These are phyloP conservation scores for Zygogramma bicolorata DNA, from an alignment of 2,888 invertebrate species.

Conservation along the genomic window DNA sequence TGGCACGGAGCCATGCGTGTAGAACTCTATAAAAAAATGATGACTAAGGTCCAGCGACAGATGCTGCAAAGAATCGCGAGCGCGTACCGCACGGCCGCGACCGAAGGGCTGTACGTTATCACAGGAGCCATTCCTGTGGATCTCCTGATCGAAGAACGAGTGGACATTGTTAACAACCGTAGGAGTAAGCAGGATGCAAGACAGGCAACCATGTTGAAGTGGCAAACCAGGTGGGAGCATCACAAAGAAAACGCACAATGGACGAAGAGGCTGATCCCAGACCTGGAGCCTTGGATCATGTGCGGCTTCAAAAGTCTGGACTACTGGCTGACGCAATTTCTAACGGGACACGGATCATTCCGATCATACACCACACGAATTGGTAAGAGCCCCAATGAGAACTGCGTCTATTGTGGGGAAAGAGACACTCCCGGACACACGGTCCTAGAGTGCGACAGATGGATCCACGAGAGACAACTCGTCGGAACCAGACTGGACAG, in stretches of 20 bases:
- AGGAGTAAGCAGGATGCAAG: neutral
- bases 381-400: neutral
- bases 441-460: too few species aligned
- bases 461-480: too few species aligned
- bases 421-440: too few species aligned
- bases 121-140: constrained; percentile 30
- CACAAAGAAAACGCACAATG: neutral
- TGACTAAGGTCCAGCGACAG: constrained; percentile 16
- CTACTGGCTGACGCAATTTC: neutral
- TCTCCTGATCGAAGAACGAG: constrained; percentile 32
- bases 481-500: too few species aligned
- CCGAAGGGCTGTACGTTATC: constrained; percentile 30
- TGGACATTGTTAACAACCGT: neutral
- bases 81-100: constrained; percentile 35
- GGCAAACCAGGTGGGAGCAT: constrained; percentile 11
- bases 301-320: neutral
- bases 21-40: constrained; percentile 5
- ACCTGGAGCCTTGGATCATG: neutral
- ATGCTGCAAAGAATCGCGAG: neutral
- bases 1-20: constrained; percentile 21
- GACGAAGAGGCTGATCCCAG: constrained; percentile 16
- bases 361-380: neutral
- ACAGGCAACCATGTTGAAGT: neutral
- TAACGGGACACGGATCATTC: neutral
- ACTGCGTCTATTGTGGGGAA: neutral